Evolutionary conservation across 2,797 vertebrate genomes (phyloP), one percentile per base, ranked within the genome.

Genomic region (Nothura maculosa): DNA sequence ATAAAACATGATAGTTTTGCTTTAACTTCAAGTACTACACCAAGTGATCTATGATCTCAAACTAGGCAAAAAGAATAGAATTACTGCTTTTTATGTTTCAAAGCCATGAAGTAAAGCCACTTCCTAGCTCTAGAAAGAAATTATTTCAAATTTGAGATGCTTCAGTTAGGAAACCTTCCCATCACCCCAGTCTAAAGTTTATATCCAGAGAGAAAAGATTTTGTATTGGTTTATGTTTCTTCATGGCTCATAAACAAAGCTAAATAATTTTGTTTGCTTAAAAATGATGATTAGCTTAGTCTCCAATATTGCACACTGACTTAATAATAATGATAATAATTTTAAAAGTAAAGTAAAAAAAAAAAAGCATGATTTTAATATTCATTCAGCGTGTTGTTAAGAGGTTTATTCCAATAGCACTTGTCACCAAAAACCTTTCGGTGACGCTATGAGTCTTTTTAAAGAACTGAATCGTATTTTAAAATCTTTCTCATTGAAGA

Each of bases 31-130:
- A 89, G 74, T 90, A 50, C 63, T 60, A 24, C 1, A 25, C 14
- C 19, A 43, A 45, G 30, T 94, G 77, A 93, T 89, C 19, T 70
- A 96, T 85, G 6, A 0, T 77, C 89, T 62, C 80, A 93, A 70
- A 66, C 75, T 32, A 74, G 74, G 89, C 86, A 81, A 91, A 89
- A 92, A 87, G 66, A 54, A 47, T 38, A 85, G 34, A 68, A 75
- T 92, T 93, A 89, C 73, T 75, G 14, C 76, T 89, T 92, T 94
- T 93, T 93, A 30, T 84, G 76, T 60, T 96, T 84, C 85, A 79
- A 83, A 92, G 38, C 11, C 34, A 68, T 54, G 43, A 93, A 94
- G 6, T 43, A 64, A 61, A 64, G 70, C 81, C 50, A 14, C 14
- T 43, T 69, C 50, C 79, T 84, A 92, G 43, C 50, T 60, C 43